Percentiles rank a stretch among this genome's conserved stretches.
phyloP scores from a whole-genome alignment of 2,113 vertebrate species.

The Limnothrissa miodon region DNA sequence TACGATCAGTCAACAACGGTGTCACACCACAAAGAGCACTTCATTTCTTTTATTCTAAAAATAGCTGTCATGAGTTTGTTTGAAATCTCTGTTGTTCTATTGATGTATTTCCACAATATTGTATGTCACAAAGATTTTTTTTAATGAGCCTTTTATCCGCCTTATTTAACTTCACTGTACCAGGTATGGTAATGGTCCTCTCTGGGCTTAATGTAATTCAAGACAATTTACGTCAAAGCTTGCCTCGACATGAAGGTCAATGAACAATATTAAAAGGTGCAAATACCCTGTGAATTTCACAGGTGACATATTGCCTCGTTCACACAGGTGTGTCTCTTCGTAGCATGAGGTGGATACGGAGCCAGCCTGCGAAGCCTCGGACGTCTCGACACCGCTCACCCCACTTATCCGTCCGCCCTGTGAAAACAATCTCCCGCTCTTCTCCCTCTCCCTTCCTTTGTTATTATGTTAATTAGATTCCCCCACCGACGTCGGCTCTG shows the following conservation, averaged over 20 bases:
- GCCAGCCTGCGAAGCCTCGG: slow-evolving; percentile 30
- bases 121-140: slow-evolving; percentile 1
- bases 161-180: neutral
- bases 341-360: slow-evolving; percentile 26
- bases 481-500: slow-evolving; percentile 47
- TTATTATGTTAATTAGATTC: slow-evolving; percentile 61
- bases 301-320: slow-evolving; percentile 9
- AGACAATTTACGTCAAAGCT: slow-evolving; percentile 14
- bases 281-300: slow-evolving; percentile 14
- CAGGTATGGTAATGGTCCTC: neutral
- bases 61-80: slow-evolving; percentile 8
- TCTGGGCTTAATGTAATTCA: neutral
- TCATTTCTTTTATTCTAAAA: neutral
- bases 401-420: slow-evolving; percentile 41
- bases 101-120: neutral
- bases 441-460: slow-evolving; percentile 50
- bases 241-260: slow-evolving; percentile 12
- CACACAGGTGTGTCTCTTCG: slow-evolving; percentile 31
- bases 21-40: neutral
- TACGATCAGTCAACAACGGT: neutral
- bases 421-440: slow-evolving; percentile 52
- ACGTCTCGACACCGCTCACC: slow-evolving; percentile 42
- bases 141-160: neutral
- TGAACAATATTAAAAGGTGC: slow-evolving; percentile 15
- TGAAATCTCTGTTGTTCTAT: neutral